Percentiles rank a stretch among this genome's conserved stretches.
phyloP scores from a whole-genome alignment of 2,888 invertebrate genomes.

The Eledone cirrhosa region DNA sequence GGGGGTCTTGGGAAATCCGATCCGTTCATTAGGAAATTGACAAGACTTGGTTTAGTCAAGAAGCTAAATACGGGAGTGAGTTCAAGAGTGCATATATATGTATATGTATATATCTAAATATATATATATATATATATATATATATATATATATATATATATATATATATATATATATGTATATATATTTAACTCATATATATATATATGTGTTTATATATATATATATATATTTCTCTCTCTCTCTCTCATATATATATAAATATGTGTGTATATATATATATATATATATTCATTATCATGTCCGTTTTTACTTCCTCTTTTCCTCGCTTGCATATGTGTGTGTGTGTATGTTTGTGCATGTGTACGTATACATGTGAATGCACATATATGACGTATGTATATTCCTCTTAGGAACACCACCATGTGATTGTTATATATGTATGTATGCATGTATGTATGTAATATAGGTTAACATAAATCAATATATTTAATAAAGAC shows the following conservation, averaged over 20 bases:
- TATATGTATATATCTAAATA: too few species aligned
- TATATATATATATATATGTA: not conserved
- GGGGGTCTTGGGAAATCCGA: too few species aligned
- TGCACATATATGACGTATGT: too few species aligned
- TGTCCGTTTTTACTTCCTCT: not conserved
- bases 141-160: not conserved
- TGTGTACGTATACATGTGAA: not conserved
- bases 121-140: not conserved
- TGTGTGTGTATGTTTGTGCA: not conserved
- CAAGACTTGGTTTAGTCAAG: too few species aligned
- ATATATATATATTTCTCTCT: not conserved
- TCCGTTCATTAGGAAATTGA: too few species aligned
- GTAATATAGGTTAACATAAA: too few species aligned
- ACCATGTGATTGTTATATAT: too few species aligned
- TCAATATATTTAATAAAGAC: too few species aligned
- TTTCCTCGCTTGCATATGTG: not conserved
- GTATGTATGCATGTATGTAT: too few species aligned
- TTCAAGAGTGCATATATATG: not conserved
- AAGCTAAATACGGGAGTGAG: too few species aligned
- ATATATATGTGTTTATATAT: not conserved
- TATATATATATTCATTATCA: not conserved
- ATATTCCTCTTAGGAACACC: too few species aligned
- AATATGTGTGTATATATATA: not conserved
- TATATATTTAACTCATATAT: not conserved
- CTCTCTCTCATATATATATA: not conserved